Base-by-base conservation (phyloP, 2,113 vertebrate species). In the Ranitomeya variabilis region DNA sequence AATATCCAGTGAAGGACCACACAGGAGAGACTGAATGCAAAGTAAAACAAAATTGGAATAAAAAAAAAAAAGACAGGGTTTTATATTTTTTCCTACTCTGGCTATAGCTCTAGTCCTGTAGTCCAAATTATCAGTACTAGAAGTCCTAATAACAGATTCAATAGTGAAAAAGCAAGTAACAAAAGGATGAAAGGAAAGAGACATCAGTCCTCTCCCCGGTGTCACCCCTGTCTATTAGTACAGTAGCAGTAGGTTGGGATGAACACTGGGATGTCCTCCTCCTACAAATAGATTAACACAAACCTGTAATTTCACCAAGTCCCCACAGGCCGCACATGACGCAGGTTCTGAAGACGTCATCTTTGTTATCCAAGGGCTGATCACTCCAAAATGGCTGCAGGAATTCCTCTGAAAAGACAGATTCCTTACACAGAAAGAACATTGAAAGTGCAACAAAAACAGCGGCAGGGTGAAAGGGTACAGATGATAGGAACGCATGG, bases 341-440 rank as follows among this genome's bases (percentile, higher is more conserved):
- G 90, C 26, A 86, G 92, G 90, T 62, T 86, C 92, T 7, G 85
- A 81, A 23, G 96, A 95, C 90, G 94, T 95, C 91, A 99, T 93
- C 83, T 95, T 91, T 80, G 92, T 92, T 91, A 99, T 94, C 98
- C 98, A 99, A 0, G 98, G 97, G 89, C 95, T 96, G 79, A 97
- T 94, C 86, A 94, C 91, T 3, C 97, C 97, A 73, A 96, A 99
- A 92, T 98, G 98, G 91, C 92, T 92, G 91, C 97, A 98, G 3
- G 97, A 97, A 79, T 96, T 97, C 89, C 98, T 96, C 98, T 99
- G 91, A 67, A 93, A 71, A 64, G 13, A 88, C 77, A 37, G 89
- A 73, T 21, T n/a, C 5, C 80, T 64, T 67, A 9, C 18, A 82
- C 26, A 85, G 55, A 66, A 6, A 57, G 5, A 6, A 78, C 74